Evolutionary conservation across 2,797 vertebrate species (phyloP).

Genomic region (Tamandua tetradactyla): DNA sequence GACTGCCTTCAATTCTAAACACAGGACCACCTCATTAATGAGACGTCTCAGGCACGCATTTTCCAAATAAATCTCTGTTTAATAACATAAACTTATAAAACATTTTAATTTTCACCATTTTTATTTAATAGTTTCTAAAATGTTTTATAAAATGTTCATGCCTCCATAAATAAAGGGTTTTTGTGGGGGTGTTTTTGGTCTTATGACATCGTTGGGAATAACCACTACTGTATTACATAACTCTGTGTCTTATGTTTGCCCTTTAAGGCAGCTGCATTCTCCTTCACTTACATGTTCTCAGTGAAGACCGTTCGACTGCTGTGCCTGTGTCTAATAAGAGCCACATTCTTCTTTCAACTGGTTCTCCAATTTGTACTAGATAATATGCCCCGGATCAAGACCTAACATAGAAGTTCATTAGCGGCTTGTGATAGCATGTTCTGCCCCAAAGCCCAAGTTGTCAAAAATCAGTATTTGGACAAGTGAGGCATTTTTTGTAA

Average conservation of each 20-base stretch:
- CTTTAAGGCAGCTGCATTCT: not conserved
- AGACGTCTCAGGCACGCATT: not conserved
- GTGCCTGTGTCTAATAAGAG: constrained; percentile 11
- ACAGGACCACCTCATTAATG: not conserved
- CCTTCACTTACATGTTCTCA: not conserved
- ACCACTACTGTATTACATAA: not conserved
- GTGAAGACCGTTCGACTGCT: not conserved
- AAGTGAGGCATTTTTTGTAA: not conserved
- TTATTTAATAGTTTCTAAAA: constrained; percentile 17
- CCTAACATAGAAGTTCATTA: not conserved
- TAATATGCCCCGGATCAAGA: not conserved
- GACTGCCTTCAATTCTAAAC: not conserved
- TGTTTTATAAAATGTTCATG: not conserved
- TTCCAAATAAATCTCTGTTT: constrained; percentile 30
- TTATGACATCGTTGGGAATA: not conserved
- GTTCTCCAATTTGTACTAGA: no score
- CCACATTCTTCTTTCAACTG: constrained; percentile 25
- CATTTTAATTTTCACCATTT: constrained; percentile 6
- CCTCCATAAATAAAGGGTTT: not conserved
- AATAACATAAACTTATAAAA: not conserved
- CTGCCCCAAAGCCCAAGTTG: constrained; percentile 6
- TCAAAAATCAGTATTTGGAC: not conserved
- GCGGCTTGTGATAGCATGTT: constrained; percentile 22
- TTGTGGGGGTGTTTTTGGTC: not conserved
- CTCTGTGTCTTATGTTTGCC: not conserved